Evolutionary conservation across 2,113 vertebrate genomes (phyloP).

Genomic region (Megaceryle torquata): DNA sequence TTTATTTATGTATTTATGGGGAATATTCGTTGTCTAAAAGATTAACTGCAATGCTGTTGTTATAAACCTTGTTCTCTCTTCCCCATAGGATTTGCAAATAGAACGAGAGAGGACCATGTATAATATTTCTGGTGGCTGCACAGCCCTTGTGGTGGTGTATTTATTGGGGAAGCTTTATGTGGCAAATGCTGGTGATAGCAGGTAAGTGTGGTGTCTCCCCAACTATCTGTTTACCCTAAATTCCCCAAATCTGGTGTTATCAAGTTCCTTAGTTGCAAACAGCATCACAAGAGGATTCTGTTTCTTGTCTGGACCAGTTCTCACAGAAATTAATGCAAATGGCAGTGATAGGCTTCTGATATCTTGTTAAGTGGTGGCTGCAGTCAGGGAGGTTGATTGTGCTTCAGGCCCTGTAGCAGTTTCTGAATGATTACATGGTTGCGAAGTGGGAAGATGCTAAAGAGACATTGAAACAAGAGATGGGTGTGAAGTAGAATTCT

Average conservation of each 20-base stretch:
- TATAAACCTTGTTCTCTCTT: background rate
- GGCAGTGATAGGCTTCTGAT: background rate
- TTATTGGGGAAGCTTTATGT: conserved; percentile 93
- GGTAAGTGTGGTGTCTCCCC: conserved; percentile 53
- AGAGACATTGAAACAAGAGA: background rate
- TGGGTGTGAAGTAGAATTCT: background rate
- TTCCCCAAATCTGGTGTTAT: background rate
- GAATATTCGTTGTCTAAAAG: background rate
- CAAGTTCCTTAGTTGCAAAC: background rate
- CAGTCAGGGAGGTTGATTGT: background rate
- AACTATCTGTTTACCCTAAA: background rate
- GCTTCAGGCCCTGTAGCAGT: background rate
- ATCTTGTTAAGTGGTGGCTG: background rate
- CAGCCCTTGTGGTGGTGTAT: conserved; percentile 88
- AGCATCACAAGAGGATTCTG: background rate
- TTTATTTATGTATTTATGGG: background rate
- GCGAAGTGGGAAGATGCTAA: background rate
- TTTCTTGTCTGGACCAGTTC: background rate
- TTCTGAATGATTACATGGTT: background rate
- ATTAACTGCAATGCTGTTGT: background rate
- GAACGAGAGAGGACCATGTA: conserved; percentile 86
- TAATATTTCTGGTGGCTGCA: conserved; percentile 91
- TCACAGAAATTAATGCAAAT: background rate
- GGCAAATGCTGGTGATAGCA: conserved; percentile 95
- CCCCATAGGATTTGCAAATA: conserved; percentile 87